These are phyloP conservation scores for Pteropus rufus DNA, from an alignment of 2,797 vertebrate genomes.

Conservation along the genomic window DNA sequence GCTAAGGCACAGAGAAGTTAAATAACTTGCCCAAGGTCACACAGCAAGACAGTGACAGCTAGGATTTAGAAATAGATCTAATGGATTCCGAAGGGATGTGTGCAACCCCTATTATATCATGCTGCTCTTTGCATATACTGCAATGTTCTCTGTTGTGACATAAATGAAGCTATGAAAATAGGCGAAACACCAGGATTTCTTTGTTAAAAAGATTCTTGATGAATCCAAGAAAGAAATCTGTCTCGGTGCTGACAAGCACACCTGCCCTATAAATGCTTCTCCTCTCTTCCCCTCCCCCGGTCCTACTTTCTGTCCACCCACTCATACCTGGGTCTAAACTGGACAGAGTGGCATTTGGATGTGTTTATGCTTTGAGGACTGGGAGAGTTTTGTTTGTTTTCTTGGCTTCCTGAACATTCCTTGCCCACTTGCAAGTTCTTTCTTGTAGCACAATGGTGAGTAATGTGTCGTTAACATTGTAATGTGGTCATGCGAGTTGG, in stretches of 20 bases:
- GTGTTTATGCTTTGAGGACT: conserved; percentile 46
- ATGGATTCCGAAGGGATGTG: neutral
- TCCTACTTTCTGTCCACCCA: too few species aligned
- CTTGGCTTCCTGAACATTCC: conserved; percentile 28
- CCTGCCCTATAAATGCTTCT: neutral
- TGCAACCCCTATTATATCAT: neutral
- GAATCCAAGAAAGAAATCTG: neutral
- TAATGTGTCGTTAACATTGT: conserved; percentile 29
- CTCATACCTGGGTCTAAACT: neutral
- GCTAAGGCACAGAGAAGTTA: neutral
- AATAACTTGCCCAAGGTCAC: neutral
- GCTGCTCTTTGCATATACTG: neutral
- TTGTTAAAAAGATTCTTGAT: conserved; percentile 24
- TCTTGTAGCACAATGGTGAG: conserved; percentile 48
- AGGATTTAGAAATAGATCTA: neutral
- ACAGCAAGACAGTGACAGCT: neutral
- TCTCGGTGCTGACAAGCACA: neutral
- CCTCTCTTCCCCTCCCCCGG: neutral
- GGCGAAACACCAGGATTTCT: neutral
- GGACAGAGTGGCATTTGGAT: neutral
- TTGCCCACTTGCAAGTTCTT: conserved; percentile 45
- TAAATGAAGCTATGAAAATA: conserved; percentile 21
- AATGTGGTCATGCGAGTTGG: conserved; percentile 13
- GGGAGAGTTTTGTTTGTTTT: conserved; percentile 46
- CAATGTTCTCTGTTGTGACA: neutral